A percentile compares a stretch with the other conserved stretches of the same genome.
phyloP scores from a whole-genome alignment of 2,113 vertebrate genomes.

The Galemys pyrenaicus region DNA sequence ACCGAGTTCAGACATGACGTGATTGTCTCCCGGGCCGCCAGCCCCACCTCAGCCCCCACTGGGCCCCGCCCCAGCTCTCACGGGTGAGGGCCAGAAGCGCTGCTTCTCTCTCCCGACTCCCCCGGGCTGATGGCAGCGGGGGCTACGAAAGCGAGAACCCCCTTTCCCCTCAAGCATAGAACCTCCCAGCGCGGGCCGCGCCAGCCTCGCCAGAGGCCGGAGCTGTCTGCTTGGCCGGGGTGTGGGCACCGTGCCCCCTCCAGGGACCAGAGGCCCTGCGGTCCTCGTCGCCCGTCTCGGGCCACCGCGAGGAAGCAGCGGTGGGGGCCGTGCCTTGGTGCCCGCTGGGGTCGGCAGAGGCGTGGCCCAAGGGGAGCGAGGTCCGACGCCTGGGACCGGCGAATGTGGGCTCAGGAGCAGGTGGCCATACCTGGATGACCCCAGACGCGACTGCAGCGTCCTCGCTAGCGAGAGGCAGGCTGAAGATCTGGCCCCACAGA shows the following conservation, averaged over 20 bases:
- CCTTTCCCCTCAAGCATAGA: background rate
- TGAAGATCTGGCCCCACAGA: too few relatives aligned
- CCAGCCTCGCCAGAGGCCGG: background rate
- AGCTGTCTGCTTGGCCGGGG: background rate
- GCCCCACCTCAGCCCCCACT: background rate
- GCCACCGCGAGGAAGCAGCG: background rate
- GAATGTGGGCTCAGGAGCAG: rapidly evolving
- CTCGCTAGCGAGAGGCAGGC: too few relatives aligned
- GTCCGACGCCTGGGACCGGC: too few relatives aligned
- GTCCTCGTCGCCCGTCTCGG: rapidly evolving
- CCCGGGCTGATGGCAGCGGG: background rate
- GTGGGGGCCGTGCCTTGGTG: background rate
- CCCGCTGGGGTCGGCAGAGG: too few relatives aligned
- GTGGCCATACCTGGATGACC: too few relatives aligned
- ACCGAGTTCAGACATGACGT: rapidly evolving
- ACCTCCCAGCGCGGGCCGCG: too few relatives aligned
- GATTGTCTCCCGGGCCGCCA: background rate
- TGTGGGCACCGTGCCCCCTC: too few relatives aligned
- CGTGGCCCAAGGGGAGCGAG: background rate
- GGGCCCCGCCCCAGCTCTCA: too few relatives aligned
- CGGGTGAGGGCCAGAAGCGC: background rate
- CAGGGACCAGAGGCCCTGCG: background rate
- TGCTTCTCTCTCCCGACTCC: too few relatives aligned
- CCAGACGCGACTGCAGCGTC: too few relatives aligned
- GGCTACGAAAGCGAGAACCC: background rate